Conservation (phyloP, 2,113 vertebrate species). For the Ceyx melanurus region DNA sequence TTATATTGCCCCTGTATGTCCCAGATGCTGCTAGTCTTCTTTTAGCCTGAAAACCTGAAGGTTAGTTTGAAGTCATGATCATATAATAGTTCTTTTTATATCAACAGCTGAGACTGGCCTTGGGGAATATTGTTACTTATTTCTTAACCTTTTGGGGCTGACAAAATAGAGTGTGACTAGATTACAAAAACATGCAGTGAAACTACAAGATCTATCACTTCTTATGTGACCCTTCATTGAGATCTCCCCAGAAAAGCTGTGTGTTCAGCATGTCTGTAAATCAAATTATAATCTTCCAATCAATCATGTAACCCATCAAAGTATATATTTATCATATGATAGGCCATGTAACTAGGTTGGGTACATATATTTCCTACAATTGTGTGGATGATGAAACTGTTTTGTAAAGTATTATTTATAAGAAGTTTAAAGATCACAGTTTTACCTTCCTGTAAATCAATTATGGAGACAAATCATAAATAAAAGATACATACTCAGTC, state of each 20-base stretch:
- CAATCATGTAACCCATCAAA: not conserved
- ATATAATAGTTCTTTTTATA: conserved; percentile 42
- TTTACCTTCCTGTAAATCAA: not conserved
- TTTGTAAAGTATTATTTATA: not conserved
- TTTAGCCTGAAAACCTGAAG: conserved; percentile 46
- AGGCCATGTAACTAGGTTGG: not conserved
- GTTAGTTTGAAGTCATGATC: conserved; percentile 39
- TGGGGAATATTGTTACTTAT: conserved; percentile 15
- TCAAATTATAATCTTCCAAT: not conserved
- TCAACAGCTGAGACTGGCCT: conserved; percentile 13
- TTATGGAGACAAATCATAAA: not conserved
- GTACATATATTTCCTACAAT: not conserved
- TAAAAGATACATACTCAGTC: not conserved
- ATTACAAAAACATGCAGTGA: not conserved
- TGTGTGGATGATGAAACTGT: not conserved
- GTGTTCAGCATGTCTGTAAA: not conserved
- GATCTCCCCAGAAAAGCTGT: not conserved
- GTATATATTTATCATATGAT: not conserved
- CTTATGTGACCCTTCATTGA: not conserved
- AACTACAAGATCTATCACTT: conserved; percentile 2
- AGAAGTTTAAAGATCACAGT: not conserved
- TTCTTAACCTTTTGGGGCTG: conserved; percentile 33
- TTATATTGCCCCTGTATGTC: conserved; percentile 5
- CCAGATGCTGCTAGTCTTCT: conserved; percentile 8
- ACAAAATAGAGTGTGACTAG: not conserved